phyloP scores from a whole-genome alignment of 2,797 vertebrate species.

The Fistularia tabacaria region DNA sequence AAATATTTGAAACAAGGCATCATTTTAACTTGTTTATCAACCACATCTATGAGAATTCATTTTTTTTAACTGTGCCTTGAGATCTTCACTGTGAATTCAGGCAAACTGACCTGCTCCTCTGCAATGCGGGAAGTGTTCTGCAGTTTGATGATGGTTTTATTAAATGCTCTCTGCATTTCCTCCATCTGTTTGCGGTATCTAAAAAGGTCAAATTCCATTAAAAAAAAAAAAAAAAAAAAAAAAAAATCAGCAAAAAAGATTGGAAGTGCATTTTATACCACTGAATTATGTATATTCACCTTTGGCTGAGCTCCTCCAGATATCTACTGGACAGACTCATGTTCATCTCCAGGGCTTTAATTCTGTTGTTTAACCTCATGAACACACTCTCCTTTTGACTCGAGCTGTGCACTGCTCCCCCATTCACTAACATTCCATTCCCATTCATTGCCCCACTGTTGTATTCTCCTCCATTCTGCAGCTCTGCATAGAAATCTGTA shows the following conservation, averaged over 20 bases:
- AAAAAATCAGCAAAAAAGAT: no score
- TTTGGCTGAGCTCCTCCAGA: constrained; percentile 97
- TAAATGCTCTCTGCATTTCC: constrained; percentile 98
- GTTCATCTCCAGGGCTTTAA: constrained; percentile 98
- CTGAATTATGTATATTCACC: constrained; percentile 56
- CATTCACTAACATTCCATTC: constrained; percentile 52
- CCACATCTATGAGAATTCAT: no score
- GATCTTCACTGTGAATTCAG: no score
- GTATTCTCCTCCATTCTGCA: constrained; percentile 89
- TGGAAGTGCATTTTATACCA: no score
- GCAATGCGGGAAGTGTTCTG: constrained; percentile 97
- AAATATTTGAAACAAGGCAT: constrained; percentile 3
- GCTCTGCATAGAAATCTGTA: constrained; percentile 95
- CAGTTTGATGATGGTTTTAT: constrained; percentile 97
- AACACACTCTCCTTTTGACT: constrained; percentile 98
- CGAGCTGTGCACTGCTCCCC: constrained; percentile 88
- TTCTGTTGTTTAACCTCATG: constrained; percentile 98
- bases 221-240: no score
- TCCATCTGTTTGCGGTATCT: constrained; percentile 99
- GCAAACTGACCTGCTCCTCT: constrained; percentile 86
- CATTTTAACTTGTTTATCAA: no score
- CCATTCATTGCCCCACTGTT: constrained; percentile 71
- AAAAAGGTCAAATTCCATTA: constrained; percentile 4
- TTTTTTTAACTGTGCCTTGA: no score
- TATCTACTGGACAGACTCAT: constrained; percentile 98